Conservation (phyloP, 2,113 vertebrate species). For the Rhineura floridana region DNA sequence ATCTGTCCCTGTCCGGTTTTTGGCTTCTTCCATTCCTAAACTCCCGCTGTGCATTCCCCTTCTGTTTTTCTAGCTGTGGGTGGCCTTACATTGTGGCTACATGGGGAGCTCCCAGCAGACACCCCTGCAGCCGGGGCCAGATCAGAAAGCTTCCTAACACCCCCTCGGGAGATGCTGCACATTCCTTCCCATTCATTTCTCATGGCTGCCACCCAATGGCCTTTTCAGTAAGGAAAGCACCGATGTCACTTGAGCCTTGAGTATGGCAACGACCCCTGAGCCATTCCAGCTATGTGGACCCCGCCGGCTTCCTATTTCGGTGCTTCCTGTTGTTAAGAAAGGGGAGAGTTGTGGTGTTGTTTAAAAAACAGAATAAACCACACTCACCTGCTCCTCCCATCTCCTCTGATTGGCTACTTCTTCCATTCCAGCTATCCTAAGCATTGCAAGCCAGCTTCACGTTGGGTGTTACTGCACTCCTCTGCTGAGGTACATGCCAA, state of each 20-base stretch:
- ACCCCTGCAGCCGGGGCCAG: not conserved
- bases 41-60: no score
- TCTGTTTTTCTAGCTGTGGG: not conserved
- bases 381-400: not conserved
- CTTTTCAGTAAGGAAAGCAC: conserved; percentile 25
- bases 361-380: accelerated
- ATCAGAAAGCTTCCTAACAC: not conserved
- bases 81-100: not conserved
- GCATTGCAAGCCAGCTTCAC: not conserved
- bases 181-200: conserved; percentile 10
- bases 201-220: not conserved
- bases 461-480: not conserved
- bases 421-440: not conserved
- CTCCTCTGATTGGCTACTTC: not conserved
- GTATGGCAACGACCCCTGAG: not conserved
- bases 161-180: not conserved
- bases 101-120: not conserved
- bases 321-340: not conserved
- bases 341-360: not conserved
- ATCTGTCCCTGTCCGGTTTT: not conserved
- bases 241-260: conserved; percentile 31
- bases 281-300: not conserved
- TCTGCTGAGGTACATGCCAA: not conserved
- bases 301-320: not conserved
- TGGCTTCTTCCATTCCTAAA: no score